Percentiles rank a stretch among this genome's conserved stretches.
Conservation (phyloP, 2,888 invertebrate genomes). For the Leucoptera coffeella region DNA sequence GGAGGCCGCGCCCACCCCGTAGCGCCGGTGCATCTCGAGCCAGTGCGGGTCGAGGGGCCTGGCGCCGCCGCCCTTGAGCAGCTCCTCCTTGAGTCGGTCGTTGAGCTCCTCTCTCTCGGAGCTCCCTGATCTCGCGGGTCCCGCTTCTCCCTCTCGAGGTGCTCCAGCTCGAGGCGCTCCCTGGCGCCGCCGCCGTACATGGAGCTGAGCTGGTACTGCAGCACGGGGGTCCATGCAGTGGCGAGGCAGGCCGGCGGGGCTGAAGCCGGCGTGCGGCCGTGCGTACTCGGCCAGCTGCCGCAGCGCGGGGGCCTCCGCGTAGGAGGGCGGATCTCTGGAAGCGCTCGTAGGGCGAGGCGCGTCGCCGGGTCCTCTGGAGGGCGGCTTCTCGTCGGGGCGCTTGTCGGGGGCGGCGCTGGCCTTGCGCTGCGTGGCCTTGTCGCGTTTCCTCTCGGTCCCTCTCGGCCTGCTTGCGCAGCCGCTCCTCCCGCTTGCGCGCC, state of each 20-base stretch:
- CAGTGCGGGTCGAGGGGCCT: conserved; percentile 72
- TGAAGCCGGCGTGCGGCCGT: conserved; percentile 85
- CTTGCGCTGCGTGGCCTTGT: conserved; percentile 57
- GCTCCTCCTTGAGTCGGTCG: conserved; percentile 83
- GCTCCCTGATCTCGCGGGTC: conserved; percentile 75
- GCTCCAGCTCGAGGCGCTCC: conserved; percentile 58
- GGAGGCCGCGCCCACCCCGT: conserved; percentile 70
- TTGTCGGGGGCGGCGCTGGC: conserved; percentile 65
- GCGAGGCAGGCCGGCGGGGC: conserved; percentile 55
- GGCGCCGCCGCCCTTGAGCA: conserved; percentile 61
- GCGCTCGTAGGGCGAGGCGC: conserved; percentile 70
- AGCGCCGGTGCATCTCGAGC: conserved; percentile 85
- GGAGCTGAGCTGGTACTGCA: conserved; percentile 72
- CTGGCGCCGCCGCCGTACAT: conserved; percentile 75
- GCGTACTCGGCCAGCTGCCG: conserved; percentile 90
- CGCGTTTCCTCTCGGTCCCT: conserved; percentile 81
- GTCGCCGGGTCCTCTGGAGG: conserved; percentile 72
- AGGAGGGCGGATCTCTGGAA: conserved; percentile 59
- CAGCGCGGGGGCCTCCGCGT: conserved; percentile 89
- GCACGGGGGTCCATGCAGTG: conserved; percentile 77
- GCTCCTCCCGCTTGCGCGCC: conserved; percentile 86
- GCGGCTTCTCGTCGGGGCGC: conserved; percentile 76
- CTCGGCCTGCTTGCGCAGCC: conserved; percentile 83
- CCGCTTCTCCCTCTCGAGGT: conserved; percentile 63
- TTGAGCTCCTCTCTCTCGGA: conserved; percentile 77